A percentile compares a stretch with the other conserved stretches of the same genome.
Evolutionary conservation across 1,140 invertebrate species (phyloP).

Genomic region (Drosophila nigromelanica): DNA sequence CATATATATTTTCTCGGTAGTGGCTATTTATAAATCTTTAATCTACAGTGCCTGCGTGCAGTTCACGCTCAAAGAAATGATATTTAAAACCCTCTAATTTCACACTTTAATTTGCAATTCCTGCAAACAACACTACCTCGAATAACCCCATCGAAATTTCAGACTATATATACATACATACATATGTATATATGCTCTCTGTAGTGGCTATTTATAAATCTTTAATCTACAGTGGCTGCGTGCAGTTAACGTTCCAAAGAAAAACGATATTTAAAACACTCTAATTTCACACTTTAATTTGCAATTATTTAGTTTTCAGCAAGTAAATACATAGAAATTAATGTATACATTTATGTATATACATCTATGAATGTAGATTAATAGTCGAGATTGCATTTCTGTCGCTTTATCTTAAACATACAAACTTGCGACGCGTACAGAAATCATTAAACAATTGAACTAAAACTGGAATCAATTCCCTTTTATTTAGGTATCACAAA

Average conservation of each 20-base stretch:
- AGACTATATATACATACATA: not conserved
- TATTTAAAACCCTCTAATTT: constrained; percentile 43
- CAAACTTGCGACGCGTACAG: constrained; percentile 19
- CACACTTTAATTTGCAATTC: constrained; percentile 69
- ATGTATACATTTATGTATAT: constrained; percentile 39
- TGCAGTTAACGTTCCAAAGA: constrained; percentile 3
- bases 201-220: constrained; percentile 18
- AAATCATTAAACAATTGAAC: constrained; percentile 65
- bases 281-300: constrained; percentile 62
- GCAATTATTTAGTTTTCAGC: constrained; percentile 70
- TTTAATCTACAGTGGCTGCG: constrained; percentile 11
- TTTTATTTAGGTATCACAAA: constrained; percentile 73
- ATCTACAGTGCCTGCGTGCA: constrained; percentile 15
- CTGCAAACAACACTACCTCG: too few species aligned
- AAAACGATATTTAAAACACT: constrained; percentile 37
- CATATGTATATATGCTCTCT: constrained; percentile 1
- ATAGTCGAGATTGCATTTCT: constrained; percentile 45
- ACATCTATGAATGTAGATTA: constrained; percentile 32
- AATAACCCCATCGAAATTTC: not conserved
- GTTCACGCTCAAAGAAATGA: too few species aligned
- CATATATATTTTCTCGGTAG: not conserved
- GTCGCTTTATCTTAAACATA: constrained; percentile 29
- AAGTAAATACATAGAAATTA: constrained; percentile 74
- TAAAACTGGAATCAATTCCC: constrained; percentile 63
- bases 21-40: constrained; percentile 19